Percentiles rank a stretch among this genome's conserved stretches.
Conservation (phyloP, 2,797 vertebrate species). For the Linurgus olivaceus region DNA sequence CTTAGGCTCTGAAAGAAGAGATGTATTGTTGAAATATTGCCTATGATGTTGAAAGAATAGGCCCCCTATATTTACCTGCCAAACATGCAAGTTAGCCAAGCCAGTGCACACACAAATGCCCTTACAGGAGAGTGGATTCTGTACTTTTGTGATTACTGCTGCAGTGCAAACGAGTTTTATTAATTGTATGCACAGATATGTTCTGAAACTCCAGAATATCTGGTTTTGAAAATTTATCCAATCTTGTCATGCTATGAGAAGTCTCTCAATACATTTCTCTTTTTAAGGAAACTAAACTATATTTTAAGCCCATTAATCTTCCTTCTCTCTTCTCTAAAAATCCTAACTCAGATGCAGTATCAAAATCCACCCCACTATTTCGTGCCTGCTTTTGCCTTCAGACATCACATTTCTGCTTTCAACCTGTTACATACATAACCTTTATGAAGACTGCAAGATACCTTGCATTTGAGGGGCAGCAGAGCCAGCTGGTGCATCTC, state of each 20-base stretch:
- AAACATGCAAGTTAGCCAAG: not conserved
- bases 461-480: constrained; percentile 5
- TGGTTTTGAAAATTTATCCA: not conserved
- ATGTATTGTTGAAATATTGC: not conserved
- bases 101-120: not conserved
- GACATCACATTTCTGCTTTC: constrained; percentile 35
- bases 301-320: not conserved
- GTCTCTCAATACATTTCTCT: not conserved
- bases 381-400: not conserved
- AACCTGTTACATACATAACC: not conserved
- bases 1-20: not conserved
- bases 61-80: not conserved
- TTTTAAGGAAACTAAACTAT: not conserved
- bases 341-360: not conserved
- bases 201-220: not conserved
- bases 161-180: not conserved
- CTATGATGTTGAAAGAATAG: not conserved
- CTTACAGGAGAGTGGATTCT: not conserved
- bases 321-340: not conserved
- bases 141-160: not conserved
- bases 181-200: not conserved
- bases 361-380: not conserved
- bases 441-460: not conserved
- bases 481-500: constrained; percentile 50
- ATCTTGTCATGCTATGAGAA: not conserved